Evolutionary conservation across 1,140 invertebrate genomes (phyloP), one percentile per base, ranked within the genome.

Genomic region (Lasioglossum baleicum): DNA sequence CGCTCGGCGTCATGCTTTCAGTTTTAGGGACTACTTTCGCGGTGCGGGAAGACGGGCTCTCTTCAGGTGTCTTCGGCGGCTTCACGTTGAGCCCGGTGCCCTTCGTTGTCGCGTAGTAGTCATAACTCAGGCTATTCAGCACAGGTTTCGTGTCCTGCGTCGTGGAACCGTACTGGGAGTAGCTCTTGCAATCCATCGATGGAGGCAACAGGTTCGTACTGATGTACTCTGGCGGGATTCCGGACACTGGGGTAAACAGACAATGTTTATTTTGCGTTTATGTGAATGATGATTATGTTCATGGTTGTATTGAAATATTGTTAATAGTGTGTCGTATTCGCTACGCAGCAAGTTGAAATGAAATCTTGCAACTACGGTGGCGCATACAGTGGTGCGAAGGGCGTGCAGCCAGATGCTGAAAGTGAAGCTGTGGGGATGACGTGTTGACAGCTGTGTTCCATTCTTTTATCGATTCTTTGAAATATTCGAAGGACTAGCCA

Each of bases 61-160:
- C 92, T 63, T 94, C 93, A 0, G 91, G 90, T 0, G 93, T 94
- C 90, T 95, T 95, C 6, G 95, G 93, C 66, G 95, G 94, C 75
- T 94, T 94, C 44, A 94, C 91, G 58, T 91, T 94, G 42, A 94
- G 92, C 5, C 90, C 74, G 2, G 86, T 76, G 42, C 80, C 73
- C 68, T 93, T 91, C 48, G 90, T 90, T 66, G 85, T 85, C 35
- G 91, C 85, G 74, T 93, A 94, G 26, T 93, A 93, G 74, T 94
- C 92, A 82, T 93, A 93, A 11, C 91, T 87, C 75, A 91, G 87
- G 7, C 91, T 92, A 26, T 86, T 87, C n/a, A 92, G 85, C 7
- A 93, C 85, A 11, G 92, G 88, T 63, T 93, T 93, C 15, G 90
- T 87, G 48, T 93, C 92, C 71, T 92, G 91, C 26, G 85, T 74